Conservation (phyloP, 2,888 invertebrate genomes). For the Macrophya annulata region DNA sequence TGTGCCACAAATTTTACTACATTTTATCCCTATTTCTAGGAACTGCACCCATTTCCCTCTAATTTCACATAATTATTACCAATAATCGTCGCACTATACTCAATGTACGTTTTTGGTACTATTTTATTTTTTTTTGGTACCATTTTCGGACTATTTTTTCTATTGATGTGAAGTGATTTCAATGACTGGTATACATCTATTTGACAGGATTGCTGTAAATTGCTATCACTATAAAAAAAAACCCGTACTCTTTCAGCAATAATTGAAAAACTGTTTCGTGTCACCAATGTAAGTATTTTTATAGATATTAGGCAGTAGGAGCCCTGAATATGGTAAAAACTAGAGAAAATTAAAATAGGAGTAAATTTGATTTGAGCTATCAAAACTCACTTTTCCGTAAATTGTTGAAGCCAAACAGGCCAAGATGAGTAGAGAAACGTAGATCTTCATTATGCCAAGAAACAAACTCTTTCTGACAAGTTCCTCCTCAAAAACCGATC, state of each 20-base stretch:
- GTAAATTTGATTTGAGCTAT: neutral
- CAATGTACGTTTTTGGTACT: no score
- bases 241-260: no score
- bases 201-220: no score
- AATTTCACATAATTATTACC: no score
- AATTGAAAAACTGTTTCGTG: no score
- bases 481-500: neutral
- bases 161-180: no score
- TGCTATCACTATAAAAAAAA: no score
- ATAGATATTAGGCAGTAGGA: neutral
- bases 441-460: slow-evolving; percentile 39
- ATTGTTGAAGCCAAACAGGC: slow-evolving; percentile 53
- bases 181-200: no score
- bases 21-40: neutral
- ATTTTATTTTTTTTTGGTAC: no score
- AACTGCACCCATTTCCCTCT: neutral
- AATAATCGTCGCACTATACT: no score
- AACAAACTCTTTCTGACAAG: slow-evolving; percentile 3
- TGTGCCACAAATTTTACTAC: neutral
- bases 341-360: neutral
- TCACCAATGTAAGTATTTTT: no score
- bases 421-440: slow-evolving; percentile 45
- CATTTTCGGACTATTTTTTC: no score
- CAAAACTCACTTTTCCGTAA: slow-evolving; percentile 61
- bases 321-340: neutral